Conservation (phyloP, 2,888 invertebrate genomes). For the Synergus umbraculus region DNA sequence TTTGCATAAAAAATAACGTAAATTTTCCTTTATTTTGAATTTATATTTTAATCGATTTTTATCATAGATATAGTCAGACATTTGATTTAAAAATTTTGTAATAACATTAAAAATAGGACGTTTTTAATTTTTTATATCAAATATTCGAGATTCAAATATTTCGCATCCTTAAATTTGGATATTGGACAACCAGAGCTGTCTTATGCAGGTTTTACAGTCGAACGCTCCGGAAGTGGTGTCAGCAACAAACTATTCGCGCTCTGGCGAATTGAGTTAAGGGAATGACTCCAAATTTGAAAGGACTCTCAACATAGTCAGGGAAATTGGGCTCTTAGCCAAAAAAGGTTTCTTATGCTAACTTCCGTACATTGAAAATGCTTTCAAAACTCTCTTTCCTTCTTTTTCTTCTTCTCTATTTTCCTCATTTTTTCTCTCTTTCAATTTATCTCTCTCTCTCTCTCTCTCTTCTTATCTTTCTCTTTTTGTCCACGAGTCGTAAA, state of each 20-base stretch:
- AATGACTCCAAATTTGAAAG: constrained; percentile 23
- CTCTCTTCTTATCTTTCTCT: too few species aligned
- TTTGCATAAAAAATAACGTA: too few species aligned
- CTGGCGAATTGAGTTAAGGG: constrained; percentile 14
- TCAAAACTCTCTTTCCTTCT: background rate
- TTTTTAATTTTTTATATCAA: too few species aligned
- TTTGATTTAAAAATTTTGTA: too few species aligned
- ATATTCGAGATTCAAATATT: background rate
- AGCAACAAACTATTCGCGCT: constrained; percentile 30
- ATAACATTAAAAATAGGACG: too few species aligned
- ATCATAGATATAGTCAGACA: too few species aligned
- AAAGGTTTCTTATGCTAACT: constrained; percentile 1
- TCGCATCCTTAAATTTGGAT: constrained; percentile 4
- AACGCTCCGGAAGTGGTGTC: constrained; percentile 23
- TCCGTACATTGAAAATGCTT: constrained; percentile 1
- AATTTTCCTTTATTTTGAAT: too few species aligned
- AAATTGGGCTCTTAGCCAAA: constrained; percentile 25
- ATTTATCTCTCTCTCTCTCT: background rate
- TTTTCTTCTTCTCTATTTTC: background rate
- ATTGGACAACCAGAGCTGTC: constrained; percentile 2
- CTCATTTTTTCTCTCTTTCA: background rate
- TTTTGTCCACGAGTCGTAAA: too few species aligned
- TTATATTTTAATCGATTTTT: too few species aligned
- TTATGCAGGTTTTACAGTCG: constrained; percentile 18
- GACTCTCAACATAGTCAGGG: constrained; percentile 21